Evolutionary conservation across 2,797 vertebrate species (phyloP).

Genomic region (Pelochelys cantorii): DNA sequence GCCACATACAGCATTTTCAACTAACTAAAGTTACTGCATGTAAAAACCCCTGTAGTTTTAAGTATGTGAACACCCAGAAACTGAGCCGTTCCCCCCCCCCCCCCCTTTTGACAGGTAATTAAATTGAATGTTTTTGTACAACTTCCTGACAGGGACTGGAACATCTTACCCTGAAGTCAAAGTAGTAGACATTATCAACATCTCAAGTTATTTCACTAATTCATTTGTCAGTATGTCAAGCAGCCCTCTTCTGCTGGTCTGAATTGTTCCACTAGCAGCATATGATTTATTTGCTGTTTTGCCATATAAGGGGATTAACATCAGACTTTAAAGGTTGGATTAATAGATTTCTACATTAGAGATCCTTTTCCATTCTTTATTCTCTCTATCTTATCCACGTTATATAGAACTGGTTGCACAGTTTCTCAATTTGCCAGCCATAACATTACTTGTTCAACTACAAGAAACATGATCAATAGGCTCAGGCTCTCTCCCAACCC

Average conservation of each 20-base stretch:
- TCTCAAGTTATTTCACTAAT: slow-evolving; percentile 47
- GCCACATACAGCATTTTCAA: background rate
- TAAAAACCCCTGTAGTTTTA: slow-evolving; percentile 21
- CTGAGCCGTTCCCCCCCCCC: background rate
- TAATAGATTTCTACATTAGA: background rate
- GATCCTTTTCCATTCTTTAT: background rate
- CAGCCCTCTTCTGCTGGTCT: slow-evolving; percentile 22
- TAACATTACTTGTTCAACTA: background rate
- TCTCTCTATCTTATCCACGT: background rate
- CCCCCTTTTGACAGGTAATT: slow-evolving; percentile 36
- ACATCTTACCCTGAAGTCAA: slow-evolving; percentile 50
- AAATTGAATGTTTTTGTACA: slow-evolving; percentile 32
- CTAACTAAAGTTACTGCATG: background rate
- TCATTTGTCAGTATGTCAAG: slow-evolving; percentile 30
- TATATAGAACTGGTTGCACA: background rate
- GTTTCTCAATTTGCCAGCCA: background rate
- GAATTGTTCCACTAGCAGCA: slow-evolving; percentile 5
- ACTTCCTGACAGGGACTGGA: slow-evolving; percentile 30
- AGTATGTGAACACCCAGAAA: slow-evolving; percentile 16
- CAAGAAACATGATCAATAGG: background rate
- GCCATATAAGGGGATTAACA: background rate
- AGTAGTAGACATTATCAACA: slow-evolving; percentile 27
- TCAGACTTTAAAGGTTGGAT: background rate
- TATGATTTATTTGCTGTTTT: slow-evolving; percentile 32
- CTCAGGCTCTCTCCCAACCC: background rate